Conservation (phyloP, 2,113 vertebrate genomes). For the Tetrax tetrax region DNA sequence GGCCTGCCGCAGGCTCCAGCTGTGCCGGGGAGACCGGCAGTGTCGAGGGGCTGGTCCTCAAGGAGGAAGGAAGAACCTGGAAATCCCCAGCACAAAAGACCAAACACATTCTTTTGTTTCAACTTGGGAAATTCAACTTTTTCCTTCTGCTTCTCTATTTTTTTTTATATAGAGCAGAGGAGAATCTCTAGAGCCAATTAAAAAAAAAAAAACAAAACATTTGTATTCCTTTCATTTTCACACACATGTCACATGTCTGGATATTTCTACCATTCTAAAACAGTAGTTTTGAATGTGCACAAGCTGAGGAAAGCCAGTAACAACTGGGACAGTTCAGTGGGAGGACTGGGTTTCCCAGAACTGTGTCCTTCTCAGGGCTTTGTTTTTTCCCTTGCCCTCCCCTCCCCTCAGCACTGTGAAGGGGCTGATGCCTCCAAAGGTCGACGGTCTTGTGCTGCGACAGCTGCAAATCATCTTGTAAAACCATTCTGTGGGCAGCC, state of each 20-base stretch:
- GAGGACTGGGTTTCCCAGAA: not conserved
- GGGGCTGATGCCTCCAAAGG: not conserved
- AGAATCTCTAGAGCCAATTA: not conserved
- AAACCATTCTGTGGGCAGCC: not conserved
- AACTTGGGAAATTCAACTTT: not conserved
- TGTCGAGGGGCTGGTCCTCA: accelerated
- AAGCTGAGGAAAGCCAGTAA: not conserved
- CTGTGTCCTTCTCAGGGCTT: not conserved
- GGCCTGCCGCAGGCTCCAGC: not conserved
- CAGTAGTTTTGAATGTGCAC: not conserved
- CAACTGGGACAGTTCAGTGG: not conserved
- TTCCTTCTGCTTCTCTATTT: not conserved
- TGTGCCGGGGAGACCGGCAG: not conserved
- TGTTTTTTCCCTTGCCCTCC: not conserved
- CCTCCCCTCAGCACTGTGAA: accelerated
- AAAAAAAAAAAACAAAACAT: not conserved
- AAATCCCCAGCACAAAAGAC: not conserved
- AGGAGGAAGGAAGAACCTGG: not conserved
- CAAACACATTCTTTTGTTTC: not conserved
- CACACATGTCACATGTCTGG: not conserved
- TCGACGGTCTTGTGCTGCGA: not conserved
- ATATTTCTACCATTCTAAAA: not conserved
- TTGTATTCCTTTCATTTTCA: conserved; percentile 44
- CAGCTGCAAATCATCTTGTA: not conserved
- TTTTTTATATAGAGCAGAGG: not conserved